Conservation (phyloP, 2,113 vertebrate genomes). For the Stomatorhinus ivindoensis region DNA sequence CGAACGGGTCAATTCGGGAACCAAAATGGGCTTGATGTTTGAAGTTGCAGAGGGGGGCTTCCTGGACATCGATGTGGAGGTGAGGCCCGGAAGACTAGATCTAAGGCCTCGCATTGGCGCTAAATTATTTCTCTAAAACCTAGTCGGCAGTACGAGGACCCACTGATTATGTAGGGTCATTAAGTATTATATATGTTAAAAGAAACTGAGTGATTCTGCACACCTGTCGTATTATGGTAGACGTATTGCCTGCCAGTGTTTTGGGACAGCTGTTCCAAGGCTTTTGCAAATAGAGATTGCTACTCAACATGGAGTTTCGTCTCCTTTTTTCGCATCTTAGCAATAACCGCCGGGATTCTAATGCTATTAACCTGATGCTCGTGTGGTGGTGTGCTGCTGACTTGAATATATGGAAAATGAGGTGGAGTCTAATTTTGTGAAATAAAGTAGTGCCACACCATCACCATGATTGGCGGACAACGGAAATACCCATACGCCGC, state of each 20-base stretch:
- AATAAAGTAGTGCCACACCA: background rate
- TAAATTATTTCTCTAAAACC: background rate
- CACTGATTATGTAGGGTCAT: background rate
- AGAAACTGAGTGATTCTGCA: background rate
- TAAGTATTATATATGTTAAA: background rate
- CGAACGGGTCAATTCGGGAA: conserved; percentile 91
- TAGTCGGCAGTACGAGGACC: background rate
- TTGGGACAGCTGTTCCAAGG: background rate
- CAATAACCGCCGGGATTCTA: background rate
- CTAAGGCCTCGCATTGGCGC: background rate
- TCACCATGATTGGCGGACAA: background rate
- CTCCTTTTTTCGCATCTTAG: background rate
- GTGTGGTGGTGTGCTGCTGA: background rate
- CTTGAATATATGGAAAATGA: background rate
- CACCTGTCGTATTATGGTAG: background rate
- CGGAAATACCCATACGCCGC: background rate
- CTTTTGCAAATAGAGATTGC: background rate
- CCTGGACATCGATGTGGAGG: conserved; percentile 96
- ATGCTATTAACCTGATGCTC: background rate
- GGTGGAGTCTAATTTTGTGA: background rate
- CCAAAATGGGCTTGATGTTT: conserved; percentile 98
- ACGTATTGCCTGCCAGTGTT: background rate
- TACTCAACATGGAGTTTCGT: background rate
- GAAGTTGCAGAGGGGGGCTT: conserved; percentile 95
- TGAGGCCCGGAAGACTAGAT: conserved; percentile 40